Evolutionary conservation across 2,888 invertebrate species (phyloP).

Genomic region (Hermodice carunculata): DNA sequence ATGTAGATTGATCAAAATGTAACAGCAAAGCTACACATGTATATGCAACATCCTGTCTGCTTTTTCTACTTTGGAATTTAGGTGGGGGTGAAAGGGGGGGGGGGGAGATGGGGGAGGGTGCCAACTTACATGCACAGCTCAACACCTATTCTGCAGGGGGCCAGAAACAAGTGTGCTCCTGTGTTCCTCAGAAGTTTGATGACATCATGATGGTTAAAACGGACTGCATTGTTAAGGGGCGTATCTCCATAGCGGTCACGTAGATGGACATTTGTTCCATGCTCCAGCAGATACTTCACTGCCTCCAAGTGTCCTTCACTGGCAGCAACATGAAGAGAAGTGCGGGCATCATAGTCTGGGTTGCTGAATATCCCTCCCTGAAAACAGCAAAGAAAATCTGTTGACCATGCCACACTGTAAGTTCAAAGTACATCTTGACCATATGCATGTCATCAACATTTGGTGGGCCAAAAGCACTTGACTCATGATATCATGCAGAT

Average conservation of each 20-base stretch:
- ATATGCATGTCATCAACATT: too few species aligned
- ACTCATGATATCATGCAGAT: too few species aligned
- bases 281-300: constrained; percentile 80
- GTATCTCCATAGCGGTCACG: constrained; percentile 74
- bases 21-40: too few species aligned
- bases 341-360: constrained; percentile 80
- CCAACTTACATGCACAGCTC: constrained; percentile 75
- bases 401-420: too few species aligned
- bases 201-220: constrained; percentile 62
- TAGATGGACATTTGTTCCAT: constrained; percentile 87
- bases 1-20: too few species aligned
- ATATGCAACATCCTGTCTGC: too few species aligned
- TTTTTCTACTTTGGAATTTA: too few species aligned
- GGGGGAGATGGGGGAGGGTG: too few species aligned
- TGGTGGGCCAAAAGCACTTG: too few species aligned
- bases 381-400: neutral
- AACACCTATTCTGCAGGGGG: constrained; percentile 76
- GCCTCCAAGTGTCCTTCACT: constrained; percentile 78
- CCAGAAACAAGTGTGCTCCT: constrained; percentile 78
- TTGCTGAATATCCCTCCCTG: constrained; percentile 35
- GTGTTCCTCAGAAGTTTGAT: constrained; percentile 80
- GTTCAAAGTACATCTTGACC: too few species aligned
- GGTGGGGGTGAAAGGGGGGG: too few species aligned
- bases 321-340: constrained; percentile 86
- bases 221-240: constrained; percentile 77